Evolutionary conservation across 1,140 invertebrate species (phyloP).

Genomic region (Drosophila sproati): DNA sequence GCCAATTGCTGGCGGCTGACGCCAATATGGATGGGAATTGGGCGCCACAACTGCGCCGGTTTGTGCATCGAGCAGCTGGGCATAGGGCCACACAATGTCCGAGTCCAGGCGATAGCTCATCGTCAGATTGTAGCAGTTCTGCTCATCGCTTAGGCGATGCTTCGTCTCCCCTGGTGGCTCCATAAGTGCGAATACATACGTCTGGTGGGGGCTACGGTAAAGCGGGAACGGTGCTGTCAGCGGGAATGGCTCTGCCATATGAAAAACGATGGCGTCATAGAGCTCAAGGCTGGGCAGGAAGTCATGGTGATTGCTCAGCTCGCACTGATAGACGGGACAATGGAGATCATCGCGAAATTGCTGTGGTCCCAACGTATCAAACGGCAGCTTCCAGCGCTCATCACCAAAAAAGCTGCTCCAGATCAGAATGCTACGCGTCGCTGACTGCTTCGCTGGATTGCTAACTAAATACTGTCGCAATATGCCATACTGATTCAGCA

Average conservation of each 20-base stretch:
- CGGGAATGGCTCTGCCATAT: conserved; percentile 70
- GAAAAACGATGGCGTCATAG: conserved; percentile 85
- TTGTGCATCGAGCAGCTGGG: conserved; percentile 77
- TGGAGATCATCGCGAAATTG: conserved; percentile 59
- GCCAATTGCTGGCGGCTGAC: conserved; percentile 17
- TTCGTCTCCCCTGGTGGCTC: conserved; percentile 81
- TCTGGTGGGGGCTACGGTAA: conserved; percentile 35
- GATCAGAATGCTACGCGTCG: conserved; percentile 60
- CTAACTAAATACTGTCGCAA: conserved; percentile 45
- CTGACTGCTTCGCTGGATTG: neutral
- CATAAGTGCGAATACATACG: conserved; percentile 73
- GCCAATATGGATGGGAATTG: conserved; percentile 45
- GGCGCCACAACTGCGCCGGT: conserved; percentile 66
- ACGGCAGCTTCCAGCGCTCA: conserved; percentile 65
- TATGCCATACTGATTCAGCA: conserved; percentile 71
- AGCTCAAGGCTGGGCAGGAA: conserved; percentile 64
- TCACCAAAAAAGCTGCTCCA: conserved; percentile 76
- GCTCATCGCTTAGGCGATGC: conserved; percentile 58
- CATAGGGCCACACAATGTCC: conserved; percentile 88
- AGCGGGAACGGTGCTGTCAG: conserved; percentile 34
- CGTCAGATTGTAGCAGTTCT: conserved; percentile 86
- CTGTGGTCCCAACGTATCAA: conserved; percentile 57
- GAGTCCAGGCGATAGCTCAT: conserved; percentile 88
- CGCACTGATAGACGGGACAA: conserved; percentile 69
- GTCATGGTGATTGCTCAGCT: conserved; percentile 65